Percentiles rank a stretch among this genome's conserved stretches.
Evolutionary conservation across 2,113 vertebrate species (phyloP).

Genomic region (Rhodinocichla rosea): DNA sequence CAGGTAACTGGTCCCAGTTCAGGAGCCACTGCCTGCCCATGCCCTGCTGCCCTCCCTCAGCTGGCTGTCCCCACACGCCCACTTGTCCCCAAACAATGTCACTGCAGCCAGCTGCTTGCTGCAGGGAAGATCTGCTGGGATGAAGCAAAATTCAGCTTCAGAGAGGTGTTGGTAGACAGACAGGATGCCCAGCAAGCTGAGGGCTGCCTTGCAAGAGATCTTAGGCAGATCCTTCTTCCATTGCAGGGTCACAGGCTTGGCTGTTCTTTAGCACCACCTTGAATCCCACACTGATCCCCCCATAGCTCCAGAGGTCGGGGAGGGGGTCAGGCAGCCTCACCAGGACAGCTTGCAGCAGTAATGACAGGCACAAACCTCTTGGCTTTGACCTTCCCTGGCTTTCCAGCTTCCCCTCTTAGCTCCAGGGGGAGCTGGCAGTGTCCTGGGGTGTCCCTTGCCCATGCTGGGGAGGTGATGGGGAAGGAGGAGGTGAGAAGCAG

Average conservation of each 20-base stretch:
- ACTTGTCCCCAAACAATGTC: background rate
- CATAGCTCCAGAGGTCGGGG: background rate
- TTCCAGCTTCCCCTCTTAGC: background rate
- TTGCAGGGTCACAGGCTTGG: slow-evolving; percentile 6
- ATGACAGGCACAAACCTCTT: background rate
- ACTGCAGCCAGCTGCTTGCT: background rate
- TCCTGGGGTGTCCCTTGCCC: background rate
- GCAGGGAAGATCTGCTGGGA: background rate
- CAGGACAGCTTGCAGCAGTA: background rate
- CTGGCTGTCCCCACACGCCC: background rate
- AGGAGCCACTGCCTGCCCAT: background rate
- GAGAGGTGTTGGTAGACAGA: background rate
- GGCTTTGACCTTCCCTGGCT: background rate
- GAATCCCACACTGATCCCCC: background rate
- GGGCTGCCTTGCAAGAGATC: background rate
- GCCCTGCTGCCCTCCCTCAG: accelerated
- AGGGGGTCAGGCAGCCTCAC: background rate
- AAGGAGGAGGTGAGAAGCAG: background rate
- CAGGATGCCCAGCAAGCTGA: background rate
- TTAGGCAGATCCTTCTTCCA: slow-evolving; percentile 1
- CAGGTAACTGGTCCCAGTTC: slow-evolving; percentile 63
- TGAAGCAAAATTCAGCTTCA: background rate
- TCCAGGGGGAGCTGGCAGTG: background rate
- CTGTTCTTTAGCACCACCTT: background rate
- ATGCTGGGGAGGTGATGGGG: background rate